These are phyloP conservation scores for Pedicia rivosa DNA, from an alignment of 2,888 invertebrate species.

Conservation along the genomic window DNA sequence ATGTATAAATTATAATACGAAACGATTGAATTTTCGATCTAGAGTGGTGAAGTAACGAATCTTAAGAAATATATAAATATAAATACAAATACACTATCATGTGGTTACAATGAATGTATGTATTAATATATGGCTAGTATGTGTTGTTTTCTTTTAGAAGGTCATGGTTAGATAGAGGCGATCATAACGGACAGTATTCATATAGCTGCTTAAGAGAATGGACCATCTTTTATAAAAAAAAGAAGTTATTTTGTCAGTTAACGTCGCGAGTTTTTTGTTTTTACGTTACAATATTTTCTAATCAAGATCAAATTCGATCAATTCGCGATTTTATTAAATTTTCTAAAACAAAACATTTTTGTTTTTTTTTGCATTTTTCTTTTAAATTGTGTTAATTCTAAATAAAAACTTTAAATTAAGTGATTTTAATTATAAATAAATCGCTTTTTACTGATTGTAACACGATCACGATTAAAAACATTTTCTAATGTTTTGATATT, in stretches of 20 bases:
- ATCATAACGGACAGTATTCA: constrained; percentile 29
- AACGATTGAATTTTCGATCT: neutral
- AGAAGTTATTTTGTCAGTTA: neutral
- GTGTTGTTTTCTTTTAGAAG: constrained; percentile 24
- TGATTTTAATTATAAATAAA: too few species aligned
- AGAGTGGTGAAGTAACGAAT: neutral
- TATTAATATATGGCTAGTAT: constrained; percentile 4
- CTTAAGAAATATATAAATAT: neutral
- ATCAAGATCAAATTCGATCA: too few species aligned
- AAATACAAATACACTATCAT: neutral
- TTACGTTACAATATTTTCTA: too few species aligned
- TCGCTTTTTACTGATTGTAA: too few species aligned
- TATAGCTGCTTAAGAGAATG: constrained; percentile 12
- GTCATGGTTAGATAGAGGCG: constrained; percentile 29
- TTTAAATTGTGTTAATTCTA: too few species aligned
- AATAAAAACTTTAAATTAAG: too few species aligned
- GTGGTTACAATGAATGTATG: neutral
- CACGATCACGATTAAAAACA: too few species aligned
- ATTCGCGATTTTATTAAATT: too few species aligned
- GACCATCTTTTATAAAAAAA: neutral
- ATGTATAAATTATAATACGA: neutral
- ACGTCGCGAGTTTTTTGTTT: constrained; percentile 4
- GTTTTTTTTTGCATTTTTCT: too few species aligned
- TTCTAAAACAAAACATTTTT: too few species aligned
- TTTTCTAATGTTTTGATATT: too few species aligned